phyloP scores from a whole-genome alignment of 1,140 invertebrate species.

The Limonius californicus region DNA sequence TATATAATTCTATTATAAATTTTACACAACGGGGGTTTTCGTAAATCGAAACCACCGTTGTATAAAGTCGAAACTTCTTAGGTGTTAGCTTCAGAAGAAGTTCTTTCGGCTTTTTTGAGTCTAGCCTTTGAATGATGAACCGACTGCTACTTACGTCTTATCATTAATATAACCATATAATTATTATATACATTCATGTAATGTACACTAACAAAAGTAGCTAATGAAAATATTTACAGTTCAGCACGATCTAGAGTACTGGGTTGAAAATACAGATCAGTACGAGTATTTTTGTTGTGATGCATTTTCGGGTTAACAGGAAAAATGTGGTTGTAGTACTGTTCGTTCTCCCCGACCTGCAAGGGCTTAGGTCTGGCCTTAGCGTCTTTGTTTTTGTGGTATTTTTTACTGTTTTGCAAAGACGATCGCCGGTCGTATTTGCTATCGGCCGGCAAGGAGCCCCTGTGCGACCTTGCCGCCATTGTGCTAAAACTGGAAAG shows the following conservation, averaged over 20 bases:
- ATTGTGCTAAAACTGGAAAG: conserved; percentile 25
- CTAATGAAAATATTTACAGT: conserved; percentile 40
- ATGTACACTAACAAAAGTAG: background rate
- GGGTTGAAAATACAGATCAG: conserved; percentile 39
- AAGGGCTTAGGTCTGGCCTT: conserved; percentile 40
- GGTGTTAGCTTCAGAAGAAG: too few species aligned
- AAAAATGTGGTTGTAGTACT: conserved; percentile 45
- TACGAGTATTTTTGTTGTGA: conserved; percentile 24
- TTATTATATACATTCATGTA: background rate
- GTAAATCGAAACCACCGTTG: too few species aligned
- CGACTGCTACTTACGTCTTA: background rate
- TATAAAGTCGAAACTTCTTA: too few species aligned
- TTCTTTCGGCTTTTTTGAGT: too few species aligned
- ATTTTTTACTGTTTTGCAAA: conserved; percentile 24
- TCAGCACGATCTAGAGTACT: conserved; percentile 43
- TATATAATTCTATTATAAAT: too few species aligned
- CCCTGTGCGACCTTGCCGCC: conserved; percentile 24
- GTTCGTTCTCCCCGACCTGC: conserved; percentile 39
- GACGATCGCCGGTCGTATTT: conserved; percentile 28
- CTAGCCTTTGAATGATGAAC: too few species aligned
- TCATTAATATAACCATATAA: background rate
- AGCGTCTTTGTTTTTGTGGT: conserved; percentile 27
- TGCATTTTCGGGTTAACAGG: conserved; percentile 29
- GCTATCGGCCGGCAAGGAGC: conserved; percentile 30
- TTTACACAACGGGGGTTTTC: too few species aligned